These are phyloP conservation scores for Aegotheles bennettii DNA, from an alignment of 2,113 vertebrate species.

Conservation along the genomic window DNA sequence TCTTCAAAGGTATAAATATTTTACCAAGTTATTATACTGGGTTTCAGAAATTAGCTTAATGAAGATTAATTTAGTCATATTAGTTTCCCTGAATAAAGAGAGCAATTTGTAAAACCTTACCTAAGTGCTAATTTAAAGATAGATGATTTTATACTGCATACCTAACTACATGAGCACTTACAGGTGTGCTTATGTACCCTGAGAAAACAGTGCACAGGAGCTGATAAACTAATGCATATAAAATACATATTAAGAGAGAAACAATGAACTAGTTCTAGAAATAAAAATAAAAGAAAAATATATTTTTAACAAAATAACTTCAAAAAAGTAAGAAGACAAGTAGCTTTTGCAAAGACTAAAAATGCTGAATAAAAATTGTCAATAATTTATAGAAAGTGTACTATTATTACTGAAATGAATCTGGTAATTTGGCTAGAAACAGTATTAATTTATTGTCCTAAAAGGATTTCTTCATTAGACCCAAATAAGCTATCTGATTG, in stretches of 20 bases:
- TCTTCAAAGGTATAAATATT: background rate
- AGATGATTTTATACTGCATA: background rate
- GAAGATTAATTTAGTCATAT: background rate
- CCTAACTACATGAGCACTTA: background rate
- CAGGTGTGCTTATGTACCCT: background rate
- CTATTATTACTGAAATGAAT: background rate
- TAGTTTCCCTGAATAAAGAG: background rate
- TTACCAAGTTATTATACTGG: background rate
- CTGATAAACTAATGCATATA: background rate
- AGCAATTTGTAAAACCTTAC: background rate
- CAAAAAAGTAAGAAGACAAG: background rate
- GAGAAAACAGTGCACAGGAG: background rate
- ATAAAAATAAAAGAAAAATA: background rate
- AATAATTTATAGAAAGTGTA: background rate
- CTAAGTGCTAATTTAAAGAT: background rate
- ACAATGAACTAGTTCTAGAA: background rate
- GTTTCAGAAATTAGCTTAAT: background rate
- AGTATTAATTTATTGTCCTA: background rate
- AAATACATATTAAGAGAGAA: background rate
- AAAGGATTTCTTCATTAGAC: background rate
- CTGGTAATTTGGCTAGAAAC: background rate
- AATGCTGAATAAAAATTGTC: background rate
- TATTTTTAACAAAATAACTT: background rate
- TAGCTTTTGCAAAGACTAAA: background rate
- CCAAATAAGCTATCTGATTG: background rate